A percentile compares a stretch with the other conserved stretches of the same genome.
These are phyloP conservation scores for Bruchidius siliquastri DNA, from an alignment of 2,888 invertebrate genomes.

Conservation along the genomic window DNA sequence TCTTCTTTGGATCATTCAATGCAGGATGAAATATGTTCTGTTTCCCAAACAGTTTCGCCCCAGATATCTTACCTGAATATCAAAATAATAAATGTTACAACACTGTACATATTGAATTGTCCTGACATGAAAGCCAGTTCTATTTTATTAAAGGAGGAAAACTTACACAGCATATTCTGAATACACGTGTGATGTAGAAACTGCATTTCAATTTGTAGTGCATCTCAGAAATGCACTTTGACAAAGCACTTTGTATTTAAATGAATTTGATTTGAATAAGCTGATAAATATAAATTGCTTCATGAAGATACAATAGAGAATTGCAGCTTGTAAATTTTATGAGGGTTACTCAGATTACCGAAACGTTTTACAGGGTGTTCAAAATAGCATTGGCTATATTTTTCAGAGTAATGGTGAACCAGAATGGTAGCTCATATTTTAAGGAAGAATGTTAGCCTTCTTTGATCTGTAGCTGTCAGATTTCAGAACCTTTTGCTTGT, in stretches of 20 bases:
- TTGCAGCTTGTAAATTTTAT: background rate
- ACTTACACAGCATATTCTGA: background rate
- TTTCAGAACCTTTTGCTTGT: too few relatives aligned
- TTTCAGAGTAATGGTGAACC: too few relatives aligned
- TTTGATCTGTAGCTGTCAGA: too few relatives aligned
- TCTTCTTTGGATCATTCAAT: constrained; percentile 48
- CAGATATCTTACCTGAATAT: constrained; percentile 29
- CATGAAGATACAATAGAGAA: background rate
- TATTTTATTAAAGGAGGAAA: background rate
- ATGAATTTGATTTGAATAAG: background rate
- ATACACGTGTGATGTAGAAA: background rate
- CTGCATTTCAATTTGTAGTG: background rate
- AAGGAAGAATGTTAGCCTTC: too few relatives aligned
- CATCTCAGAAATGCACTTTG: background rate
- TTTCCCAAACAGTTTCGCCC: constrained; percentile 51
- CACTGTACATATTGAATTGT: too few relatives aligned
- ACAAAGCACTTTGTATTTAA: background rate
- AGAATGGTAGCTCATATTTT: too few relatives aligned
- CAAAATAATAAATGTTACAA: background rate
- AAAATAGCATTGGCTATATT: too few relatives aligned
- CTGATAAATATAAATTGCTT: background rate
- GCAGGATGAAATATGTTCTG: constrained; percentile 59
- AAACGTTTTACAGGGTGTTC: too few relatives aligned
- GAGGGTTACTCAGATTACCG: too few relatives aligned
- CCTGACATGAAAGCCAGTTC: background rate